phyloP scores from a whole-genome alignment of 1,140 invertebrate genomes.

The Chlorops oryzae region DNA sequence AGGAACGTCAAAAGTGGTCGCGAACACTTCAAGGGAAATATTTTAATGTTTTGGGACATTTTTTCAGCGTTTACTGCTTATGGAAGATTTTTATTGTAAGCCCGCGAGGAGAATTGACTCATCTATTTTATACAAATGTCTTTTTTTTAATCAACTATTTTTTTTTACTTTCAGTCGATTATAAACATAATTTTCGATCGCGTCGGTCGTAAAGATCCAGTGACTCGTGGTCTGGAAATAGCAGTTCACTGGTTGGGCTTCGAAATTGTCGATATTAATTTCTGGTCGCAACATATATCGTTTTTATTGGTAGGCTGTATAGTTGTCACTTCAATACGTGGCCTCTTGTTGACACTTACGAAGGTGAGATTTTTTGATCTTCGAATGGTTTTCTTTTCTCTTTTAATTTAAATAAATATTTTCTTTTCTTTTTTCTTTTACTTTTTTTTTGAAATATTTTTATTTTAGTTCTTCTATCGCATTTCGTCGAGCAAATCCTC shows the following conservation, averaged over 20 bases:
- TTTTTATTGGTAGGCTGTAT: conserved; percentile 97
- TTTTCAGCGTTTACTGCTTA: conserved; percentile 96
- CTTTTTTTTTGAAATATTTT: no score
- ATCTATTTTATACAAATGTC: background rate
- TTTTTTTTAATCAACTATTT: background rate
- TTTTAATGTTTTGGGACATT: conserved; percentile 97
- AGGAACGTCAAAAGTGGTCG: conserved; percentile 90
- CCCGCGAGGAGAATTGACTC: no score
- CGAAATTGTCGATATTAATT: conserved; percentile 92
- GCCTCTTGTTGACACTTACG: conserved; percentile 92
- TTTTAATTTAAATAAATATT: no score
- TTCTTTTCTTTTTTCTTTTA: no score
- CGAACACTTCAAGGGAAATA: conserved; percentile 97
- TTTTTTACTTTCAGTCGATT: conserved; percentile 59
- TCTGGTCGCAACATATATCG: conserved; percentile 99
- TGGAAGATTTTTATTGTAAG: conserved; percentile 96
- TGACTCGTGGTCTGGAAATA: conserved; percentile 94
- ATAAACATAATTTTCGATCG: conserved; percentile 99
- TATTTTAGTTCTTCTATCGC: conserved; percentile 98
- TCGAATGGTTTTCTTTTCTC: no score
- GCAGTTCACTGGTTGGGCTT: conserved; percentile 95
- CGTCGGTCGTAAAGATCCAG: conserved; percentile 97
- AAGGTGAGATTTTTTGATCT: conserved; percentile 62
- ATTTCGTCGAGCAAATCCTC: conserved; percentile 99
- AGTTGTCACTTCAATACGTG: conserved; percentile 95